Percentiles rank a stretch among this genome's conserved stretches.
phyloP scores from a whole-genome alignment of 2,888 invertebrate species.

The Nephrotoma guestfalica region DNA sequence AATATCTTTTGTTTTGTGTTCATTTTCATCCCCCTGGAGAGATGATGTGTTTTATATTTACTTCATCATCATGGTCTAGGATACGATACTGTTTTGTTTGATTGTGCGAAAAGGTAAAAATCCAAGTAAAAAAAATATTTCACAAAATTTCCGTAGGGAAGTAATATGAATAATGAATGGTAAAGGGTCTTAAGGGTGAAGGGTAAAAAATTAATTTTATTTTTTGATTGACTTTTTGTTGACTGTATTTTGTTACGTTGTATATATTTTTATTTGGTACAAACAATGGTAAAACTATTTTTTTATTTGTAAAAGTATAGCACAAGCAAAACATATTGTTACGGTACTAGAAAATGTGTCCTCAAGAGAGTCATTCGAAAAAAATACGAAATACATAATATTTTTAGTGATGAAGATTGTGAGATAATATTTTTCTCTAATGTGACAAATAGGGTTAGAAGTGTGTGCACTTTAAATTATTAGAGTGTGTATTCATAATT shows the following conservation, averaged over 20 bases:
- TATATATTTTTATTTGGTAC: not conserved
- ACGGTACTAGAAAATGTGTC: not conserved
- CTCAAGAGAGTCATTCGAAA: not conserved
- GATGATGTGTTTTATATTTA: not conserved
- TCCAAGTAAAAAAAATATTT: not conserved
- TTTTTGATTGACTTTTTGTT: not conserved
- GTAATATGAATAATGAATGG: not conserved
- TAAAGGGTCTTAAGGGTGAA: not conserved
- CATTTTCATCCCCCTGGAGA: not conserved
- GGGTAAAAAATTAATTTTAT: not conserved
- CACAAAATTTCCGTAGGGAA: not conserved
- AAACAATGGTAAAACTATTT: not conserved
- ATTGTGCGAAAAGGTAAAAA: not conserved
- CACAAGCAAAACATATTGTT: not conserved
- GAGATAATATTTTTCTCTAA: not conserved
- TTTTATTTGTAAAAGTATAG: not conserved
- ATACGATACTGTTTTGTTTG: not conserved
- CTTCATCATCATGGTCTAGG: not conserved
- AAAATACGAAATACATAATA: not conserved
- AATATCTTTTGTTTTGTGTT: not conserved
- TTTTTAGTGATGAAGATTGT: not conserved
- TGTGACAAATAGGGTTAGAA: not conserved
- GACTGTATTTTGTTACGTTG: not conserved
- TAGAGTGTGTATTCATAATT: not conserved
- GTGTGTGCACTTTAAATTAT: not conserved